Conservation (phyloP, 2,888 invertebrate species). For the Eupithecia abbreviata region DNA sequence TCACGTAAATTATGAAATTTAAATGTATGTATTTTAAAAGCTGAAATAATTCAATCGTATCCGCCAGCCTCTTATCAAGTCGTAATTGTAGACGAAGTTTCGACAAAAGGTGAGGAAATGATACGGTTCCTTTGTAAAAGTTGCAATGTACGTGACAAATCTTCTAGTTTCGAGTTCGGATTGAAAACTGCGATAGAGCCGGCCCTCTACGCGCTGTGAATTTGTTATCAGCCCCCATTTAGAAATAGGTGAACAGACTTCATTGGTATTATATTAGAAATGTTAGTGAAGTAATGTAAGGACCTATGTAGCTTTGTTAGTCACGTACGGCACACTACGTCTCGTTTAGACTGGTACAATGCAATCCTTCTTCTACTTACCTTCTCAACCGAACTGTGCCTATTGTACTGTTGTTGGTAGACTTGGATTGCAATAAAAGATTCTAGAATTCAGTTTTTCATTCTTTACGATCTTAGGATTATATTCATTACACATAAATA, state of each 20-base stretch:
- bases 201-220: slow-evolving; percentile 73
- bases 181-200: slow-evolving; percentile 83
- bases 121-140: slow-evolving; percentile 76
- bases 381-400: background rate
- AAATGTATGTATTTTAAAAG: slow-evolving; percentile 4
- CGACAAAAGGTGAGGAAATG: slow-evolving; percentile 76
- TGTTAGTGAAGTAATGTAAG: slow-evolving; percentile 53
- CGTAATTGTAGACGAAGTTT: slow-evolving; percentile 57
- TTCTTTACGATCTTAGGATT: background rate
- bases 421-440: background rate
- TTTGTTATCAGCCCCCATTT: slow-evolving; percentile 71
- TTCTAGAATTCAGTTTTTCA: background rate
- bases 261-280: slow-evolving; percentile 67
- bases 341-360: slow-evolving; percentile 51
- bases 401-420: background rate
- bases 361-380: slow-evolving; percentile 38
- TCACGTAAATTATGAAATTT: background rate
- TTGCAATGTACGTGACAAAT: slow-evolving; percentile 82
- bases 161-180: slow-evolving; percentile 79
- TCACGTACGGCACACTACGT: slow-evolving; percentile 61
- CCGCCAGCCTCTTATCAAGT: slow-evolving; percentile 46
- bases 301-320: slow-evolving; percentile 50
- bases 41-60: slow-evolving; percentile 26
- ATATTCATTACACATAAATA: background rate
- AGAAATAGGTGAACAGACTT: slow-evolving; percentile 69